Evolutionary conservation across 2,888 invertebrate genomes (phyloP).

Genomic region (Stomorhina lunata): DNA sequence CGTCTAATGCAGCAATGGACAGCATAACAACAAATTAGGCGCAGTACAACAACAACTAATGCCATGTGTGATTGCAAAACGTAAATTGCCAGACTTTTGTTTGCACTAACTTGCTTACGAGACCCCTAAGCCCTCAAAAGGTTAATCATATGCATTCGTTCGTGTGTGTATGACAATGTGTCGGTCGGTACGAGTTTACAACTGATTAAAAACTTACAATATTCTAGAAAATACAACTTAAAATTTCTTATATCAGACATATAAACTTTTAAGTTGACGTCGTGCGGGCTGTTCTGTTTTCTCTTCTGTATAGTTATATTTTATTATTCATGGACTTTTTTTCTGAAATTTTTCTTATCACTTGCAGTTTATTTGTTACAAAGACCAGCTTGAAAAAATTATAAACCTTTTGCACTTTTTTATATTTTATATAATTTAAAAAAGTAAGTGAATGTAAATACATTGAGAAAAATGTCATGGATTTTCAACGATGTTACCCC

Average conservation of each 20-base stretch:
- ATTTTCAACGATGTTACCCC: no score
- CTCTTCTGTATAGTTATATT: constrained; percentile 18
- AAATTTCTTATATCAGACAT: constrained; percentile 37
- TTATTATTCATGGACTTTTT: constrained; percentile 28
- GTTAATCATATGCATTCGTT: constrained; percentile 15
- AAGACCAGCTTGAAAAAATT: constrained; percentile 6
- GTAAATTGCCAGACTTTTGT: no score
- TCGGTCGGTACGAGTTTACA: constrained; percentile 47
- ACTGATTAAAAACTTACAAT: constrained; percentile 53
- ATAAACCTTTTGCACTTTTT: constrained; percentile 58
- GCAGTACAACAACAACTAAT: no score
- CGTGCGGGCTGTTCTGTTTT: constrained; percentile 51
- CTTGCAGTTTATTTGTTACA: constrained; percentile 46
- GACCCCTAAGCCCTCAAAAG: no score
- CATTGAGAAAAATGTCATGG: no score
- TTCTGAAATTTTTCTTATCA: constrained; percentile 48
- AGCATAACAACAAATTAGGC: no score
- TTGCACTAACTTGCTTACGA: no score
- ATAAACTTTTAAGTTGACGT: constrained; percentile 56
- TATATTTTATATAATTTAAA: not conserved
- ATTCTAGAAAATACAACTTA: not conserved
- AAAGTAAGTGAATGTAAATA: constrained; percentile 12
- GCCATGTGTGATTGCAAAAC: no score
- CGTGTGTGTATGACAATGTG: not conserved
- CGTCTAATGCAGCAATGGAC: no score